A percentile compares a stretch with the other conserved stretches of the same genome.
Evolutionary conservation across 2,797 vertebrate species (phyloP).

Genomic region (Eulemur rubriventer): DNA sequence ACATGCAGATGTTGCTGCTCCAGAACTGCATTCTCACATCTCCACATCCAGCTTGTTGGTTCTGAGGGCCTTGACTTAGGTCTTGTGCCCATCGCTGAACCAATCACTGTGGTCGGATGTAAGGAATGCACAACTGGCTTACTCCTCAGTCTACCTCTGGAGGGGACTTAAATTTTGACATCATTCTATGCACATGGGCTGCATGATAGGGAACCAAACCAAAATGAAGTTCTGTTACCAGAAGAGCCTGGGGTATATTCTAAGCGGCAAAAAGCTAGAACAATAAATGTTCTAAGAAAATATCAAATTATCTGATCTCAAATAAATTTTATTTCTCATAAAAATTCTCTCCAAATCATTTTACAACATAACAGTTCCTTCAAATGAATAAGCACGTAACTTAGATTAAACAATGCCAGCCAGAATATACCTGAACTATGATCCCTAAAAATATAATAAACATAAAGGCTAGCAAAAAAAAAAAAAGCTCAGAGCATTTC

Average conservation of each 20-base stretch:
- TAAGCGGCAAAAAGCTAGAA: not conserved
- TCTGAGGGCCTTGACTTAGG: not conserved
- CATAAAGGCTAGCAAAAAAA: not conserved
- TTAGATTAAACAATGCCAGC: not conserved
- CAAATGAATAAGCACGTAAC: not conserved
- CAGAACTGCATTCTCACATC: not conserved
- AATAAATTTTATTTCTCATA: not conserved
- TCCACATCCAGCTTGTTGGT: not conserved
- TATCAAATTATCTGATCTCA: not conserved
- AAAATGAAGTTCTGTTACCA: not conserved
- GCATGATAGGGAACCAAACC: not conserved
- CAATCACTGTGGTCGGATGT: rapidly evolving
- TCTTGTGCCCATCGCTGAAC: not conserved
- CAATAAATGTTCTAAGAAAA: not conserved
- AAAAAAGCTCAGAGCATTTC: not conserved
- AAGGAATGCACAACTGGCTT: rapidly evolving
- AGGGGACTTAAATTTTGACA: not conserved
- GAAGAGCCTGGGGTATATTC: not conserved
- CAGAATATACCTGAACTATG: not conserved
- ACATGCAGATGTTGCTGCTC: not conserved
- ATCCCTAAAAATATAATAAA: not conserved
- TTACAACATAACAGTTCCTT: not conserved
- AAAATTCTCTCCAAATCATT: not conserved
- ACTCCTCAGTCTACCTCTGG: not conserved
- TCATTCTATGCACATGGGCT: not conserved